phyloP scores from a whole-genome alignment of 2,888 invertebrate genomes.

The Hymenopus coronatus region DNA sequence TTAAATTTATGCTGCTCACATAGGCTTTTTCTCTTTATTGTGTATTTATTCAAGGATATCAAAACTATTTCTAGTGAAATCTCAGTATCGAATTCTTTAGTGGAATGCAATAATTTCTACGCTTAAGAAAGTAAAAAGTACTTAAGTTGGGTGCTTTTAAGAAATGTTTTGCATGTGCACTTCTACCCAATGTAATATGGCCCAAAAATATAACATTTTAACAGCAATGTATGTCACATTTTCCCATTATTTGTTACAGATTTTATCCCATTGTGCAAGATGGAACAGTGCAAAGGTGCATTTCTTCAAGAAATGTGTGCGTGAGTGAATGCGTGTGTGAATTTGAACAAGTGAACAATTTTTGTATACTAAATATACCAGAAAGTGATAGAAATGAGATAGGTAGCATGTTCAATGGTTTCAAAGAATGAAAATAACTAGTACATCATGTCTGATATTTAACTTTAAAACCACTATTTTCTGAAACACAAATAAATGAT shows the following conservation, averaged over 20 bases:
- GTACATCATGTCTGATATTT: neutral
- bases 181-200: too few species aligned
- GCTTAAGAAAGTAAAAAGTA: too few species aligned
- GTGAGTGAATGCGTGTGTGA: neutral
- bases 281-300: neutral
- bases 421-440: neutral
- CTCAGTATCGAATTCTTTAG: too few species aligned
- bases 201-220: neutral
- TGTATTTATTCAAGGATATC: too few species aligned
- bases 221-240: neutral
- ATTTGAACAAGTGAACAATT: neutral
- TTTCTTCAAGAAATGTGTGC: neutral
- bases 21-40: too few species aligned
- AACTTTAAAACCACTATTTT: neutral
- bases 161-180: too few species aligned
- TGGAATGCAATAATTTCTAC: too few species aligned
- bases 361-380: neutral
- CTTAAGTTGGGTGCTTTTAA: too few species aligned
- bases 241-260: neutral
- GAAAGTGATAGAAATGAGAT: neutral
- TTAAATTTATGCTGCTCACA: too few species aligned
- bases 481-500: neutral
- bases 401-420: neutral
- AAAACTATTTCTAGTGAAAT: too few species aligned
- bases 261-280: neutral